Conservation (phyloP, 2,113 vertebrate species). For the Typhlomys cinereus region DNA sequence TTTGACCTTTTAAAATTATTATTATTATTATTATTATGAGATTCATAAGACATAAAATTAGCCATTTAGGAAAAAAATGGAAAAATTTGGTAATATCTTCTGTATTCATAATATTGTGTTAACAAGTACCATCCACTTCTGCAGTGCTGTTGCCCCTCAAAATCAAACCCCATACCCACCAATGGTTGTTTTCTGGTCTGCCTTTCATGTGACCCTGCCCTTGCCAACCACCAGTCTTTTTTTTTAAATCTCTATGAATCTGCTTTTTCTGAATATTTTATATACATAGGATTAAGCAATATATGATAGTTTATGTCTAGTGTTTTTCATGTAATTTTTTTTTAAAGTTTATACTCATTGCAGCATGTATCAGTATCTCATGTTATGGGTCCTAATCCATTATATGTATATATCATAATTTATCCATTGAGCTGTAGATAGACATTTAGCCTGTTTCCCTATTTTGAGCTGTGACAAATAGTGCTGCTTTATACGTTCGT, state of each 20-base stretch:
- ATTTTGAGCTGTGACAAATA: constrained; percentile 39
- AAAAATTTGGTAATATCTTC: not conserved
- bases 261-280: constrained; percentile 6
- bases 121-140: not conserved
- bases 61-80: not conserved
- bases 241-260: not conserved
- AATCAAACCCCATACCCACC: not conserved
- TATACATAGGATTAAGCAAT: not conserved
- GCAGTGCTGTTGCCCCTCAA: constrained; percentile 3
- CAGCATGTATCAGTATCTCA: not conserved
- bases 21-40: not conserved
- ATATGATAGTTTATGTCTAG: constrained; percentile 12
- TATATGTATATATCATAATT: not conserved
- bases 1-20: not conserved
- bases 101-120: not conserved
- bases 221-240: not conserved
- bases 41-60: constrained; percentile 32
- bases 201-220: not conserved
- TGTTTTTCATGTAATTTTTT: constrained; percentile 20
- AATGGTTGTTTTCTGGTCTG: not conserved
- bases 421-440: not conserved
- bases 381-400: not conserved
- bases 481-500: not conserved
- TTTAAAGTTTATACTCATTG: not conserved
- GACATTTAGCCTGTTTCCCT: not conserved